Base-by-base conservation (phyloP, 2,888 invertebrate genomes). In the Tryphoninae sp. region DNA sequence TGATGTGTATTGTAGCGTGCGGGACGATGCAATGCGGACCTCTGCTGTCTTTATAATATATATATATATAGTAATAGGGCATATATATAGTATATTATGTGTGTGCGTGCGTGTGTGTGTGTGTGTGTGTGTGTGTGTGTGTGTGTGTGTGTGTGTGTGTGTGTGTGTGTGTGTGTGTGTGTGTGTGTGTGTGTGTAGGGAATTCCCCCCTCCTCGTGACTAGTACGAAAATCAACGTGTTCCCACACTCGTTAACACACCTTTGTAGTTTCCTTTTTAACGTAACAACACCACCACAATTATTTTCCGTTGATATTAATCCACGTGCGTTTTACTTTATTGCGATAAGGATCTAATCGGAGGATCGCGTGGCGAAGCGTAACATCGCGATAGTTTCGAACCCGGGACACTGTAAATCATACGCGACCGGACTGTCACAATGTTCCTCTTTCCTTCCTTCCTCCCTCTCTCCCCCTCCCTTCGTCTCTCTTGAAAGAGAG, bases 21-120 rank as follows among this genome's bases (percentile, higher is more conserved):
- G 40, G 59, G 59, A 26, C 78, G 81, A 78, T 75, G 81, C 81
- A 78, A 78, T 81, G 81, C 81, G 67, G 81, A 59, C 55, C 40
- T 40, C 19, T 2, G 74, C 69, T 65, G 51, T n/a, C 45, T 45
- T n/a, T 45, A 62, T 42, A 45, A 13, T 19, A 22, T 64, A 58
- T 67, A 49, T n/a, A 59, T 67, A 49, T 62, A 42, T 40, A 16
- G 33, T n/a, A n/a, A n/a, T n/a, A n/a, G n/a, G n/a, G n/a, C n/a
- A n/a, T n/a, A n/a, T n/a, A n/a, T n/a, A n/a, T n/a, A n/a, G n/a
- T n/a, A n/a, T n/a, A n/a, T n/a, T n/a, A n/a, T 4, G 40, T 23
- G 19, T 19, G 19, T 19, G 19, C 1, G 19, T 19, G 19, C 1
- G 19, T 19, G 1, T 19, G 19, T 19, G 19, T 19, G 13, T 6